Conservation (phyloP, 2,888 invertebrate species). For the Acrobasis suavella region DNA sequence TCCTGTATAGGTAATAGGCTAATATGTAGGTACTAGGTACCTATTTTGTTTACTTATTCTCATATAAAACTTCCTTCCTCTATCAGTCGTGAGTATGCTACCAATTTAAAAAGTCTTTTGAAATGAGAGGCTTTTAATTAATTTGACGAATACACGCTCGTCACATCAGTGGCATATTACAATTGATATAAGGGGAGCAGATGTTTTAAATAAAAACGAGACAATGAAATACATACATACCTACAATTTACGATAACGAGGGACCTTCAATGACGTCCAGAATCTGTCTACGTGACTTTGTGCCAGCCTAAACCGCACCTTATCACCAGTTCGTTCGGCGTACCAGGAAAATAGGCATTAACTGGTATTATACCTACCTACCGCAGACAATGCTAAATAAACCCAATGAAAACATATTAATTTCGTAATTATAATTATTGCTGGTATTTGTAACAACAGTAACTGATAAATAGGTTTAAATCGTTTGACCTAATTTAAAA, state of each 20-base stretch:
- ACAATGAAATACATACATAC: background rate
- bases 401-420: background rate
- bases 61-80: too few species aligned
- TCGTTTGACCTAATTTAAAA: background rate
- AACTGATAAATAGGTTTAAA: background rate
- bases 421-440: background rate
- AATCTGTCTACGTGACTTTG: constrained; percentile 12
- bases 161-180: too few species aligned
- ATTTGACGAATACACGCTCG: too few species aligned
- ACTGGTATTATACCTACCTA: background rate
- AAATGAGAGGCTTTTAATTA: too few species aligned
- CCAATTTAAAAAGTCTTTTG: too few species aligned
- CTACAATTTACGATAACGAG: background rate
- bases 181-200: too few species aligned
- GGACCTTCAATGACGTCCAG: background rate
- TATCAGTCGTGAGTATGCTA: too few species aligned
- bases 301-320: constrained; percentile 5
- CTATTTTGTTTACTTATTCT: too few species aligned
- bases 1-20: too few species aligned
- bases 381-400: background rate
- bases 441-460: background rate
- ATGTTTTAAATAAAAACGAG: too few species aligned
- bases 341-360: constrained; percentile 14
- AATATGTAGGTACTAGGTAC: too few species aligned
- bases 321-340: constrained; percentile 2